phyloP scores from a whole-genome alignment of 92 coral and sea anemone genomes.

The Desmophyllum pertusum region DNA sequence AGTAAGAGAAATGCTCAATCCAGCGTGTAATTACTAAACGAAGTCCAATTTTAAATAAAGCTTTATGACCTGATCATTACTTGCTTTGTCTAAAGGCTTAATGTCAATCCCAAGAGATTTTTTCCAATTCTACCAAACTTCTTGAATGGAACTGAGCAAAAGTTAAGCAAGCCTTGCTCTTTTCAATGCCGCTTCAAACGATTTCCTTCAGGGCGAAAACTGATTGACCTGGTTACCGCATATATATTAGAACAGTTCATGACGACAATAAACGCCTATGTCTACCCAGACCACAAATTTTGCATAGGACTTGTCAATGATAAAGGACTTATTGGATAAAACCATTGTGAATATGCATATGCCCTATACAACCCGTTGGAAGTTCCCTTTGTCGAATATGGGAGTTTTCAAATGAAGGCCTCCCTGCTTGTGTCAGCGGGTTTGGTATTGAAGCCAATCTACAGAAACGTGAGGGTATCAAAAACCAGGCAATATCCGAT shows the following conservation, averaged over 20 bases:
- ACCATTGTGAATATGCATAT: neutral
- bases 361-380: conserved; percentile 14
- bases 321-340: neutral
- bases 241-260: neutral
- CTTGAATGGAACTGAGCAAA: neutral
- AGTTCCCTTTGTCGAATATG: conserved; percentile 29
- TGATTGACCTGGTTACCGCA: neutral
- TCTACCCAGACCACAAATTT: conserved; percentile 9
- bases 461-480: conserved; percentile 16
- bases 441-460: conserved; percentile 38
- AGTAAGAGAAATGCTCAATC: conserved; percentile 28
- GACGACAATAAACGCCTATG: neutral
- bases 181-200: neutral
- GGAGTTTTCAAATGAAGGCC: neutral
- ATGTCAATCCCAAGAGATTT: conserved; percentile 33
- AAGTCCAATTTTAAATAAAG: conserved; percentile 38
- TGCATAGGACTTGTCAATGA: neutral
- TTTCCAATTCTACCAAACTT: neutral
- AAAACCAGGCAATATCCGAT: conserved; percentile 30
- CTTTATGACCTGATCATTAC: conserved; percentile 19
- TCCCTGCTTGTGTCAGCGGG: conserved; percentile 25
- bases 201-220: neutral
- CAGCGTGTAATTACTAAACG: conserved; percentile 43
- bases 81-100: conserved; percentile 24
- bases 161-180: neutral